Percentiles rank a stretch among this genome's conserved stretches.
Evolutionary conservation across 2,113 vertebrate species (phyloP).

Genomic region (Sterrhoptilus dennistouni): DNA sequence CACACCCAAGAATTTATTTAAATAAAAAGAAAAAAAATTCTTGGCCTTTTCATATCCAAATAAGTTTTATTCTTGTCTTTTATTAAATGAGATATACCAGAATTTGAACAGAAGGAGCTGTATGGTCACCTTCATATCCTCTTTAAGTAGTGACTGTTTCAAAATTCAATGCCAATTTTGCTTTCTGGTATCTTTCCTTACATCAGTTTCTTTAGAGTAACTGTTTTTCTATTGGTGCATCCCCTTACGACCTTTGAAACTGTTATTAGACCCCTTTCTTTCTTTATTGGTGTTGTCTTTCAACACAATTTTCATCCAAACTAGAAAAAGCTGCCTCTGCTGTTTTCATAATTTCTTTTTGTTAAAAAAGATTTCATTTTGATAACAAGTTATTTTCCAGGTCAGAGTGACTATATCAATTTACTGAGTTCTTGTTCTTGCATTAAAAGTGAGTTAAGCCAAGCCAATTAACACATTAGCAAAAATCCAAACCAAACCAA

Average conservation of each 20-base stretch:
- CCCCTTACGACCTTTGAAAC: not conserved
- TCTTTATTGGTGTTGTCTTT: not conserved
- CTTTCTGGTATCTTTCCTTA: not conserved
- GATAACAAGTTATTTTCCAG: not conserved
- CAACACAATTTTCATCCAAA: not conserved
- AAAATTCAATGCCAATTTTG: not conserved
- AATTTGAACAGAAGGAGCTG: not conserved
- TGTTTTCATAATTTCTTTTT: not conserved
- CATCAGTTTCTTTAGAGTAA: not conserved
- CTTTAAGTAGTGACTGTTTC: not conserved
- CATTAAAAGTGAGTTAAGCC: not conserved
- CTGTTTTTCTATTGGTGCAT: not conserved
- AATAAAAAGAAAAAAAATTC: not conserved
- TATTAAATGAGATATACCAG: not conserved
- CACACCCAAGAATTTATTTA: not conserved
- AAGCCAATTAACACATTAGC: fast-evolving
- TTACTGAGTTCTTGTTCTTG: not conserved
- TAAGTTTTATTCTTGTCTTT: not conserved
- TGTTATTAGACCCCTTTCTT: not conserved
- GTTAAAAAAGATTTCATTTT: not conserved
- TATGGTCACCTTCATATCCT: not conserved
- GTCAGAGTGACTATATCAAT: not conserved
- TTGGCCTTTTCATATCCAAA: not conserved
- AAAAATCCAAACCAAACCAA: not conserved
- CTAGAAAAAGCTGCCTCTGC: not conserved